Evolutionary conservation across 2,113 vertebrate genomes (phyloP), one percentile per base, ranked within the genome.

Genomic region (Vulpes ferrilata): DNA sequence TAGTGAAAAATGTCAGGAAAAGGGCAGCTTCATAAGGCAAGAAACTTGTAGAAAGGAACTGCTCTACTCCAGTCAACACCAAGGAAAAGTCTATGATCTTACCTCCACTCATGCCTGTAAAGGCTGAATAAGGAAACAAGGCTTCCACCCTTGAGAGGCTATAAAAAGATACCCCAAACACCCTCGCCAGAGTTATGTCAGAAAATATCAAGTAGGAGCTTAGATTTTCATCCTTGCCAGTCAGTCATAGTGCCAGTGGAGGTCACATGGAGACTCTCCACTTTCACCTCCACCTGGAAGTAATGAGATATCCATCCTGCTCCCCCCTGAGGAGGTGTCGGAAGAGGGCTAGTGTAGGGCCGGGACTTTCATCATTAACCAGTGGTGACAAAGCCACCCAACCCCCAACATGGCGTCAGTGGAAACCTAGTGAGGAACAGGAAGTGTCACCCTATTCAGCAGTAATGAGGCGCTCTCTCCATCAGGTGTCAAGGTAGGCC

Each of bases 101-200:
- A 35, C 22, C 3, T 15, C 1, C 5, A 25, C 19, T 30, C 32
- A 53, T 0, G 7, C 25, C 43, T 2, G 30, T 13, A 20, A 35
- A 62, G 9, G 38, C 69, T 67, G 25, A 71, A 48, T 9, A 9
- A 20, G 10, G 35, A 76, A 9, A 4, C 9, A 7, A 87, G 65
- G 12, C 0, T 16, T 67, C 43, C 11, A n/a, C 0, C 5, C 11
- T 15, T 1, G 1, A 20, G 12, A 73, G 20, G 11, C 11, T 69
- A 5, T 16, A 25, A 15, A 12, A 78, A 76, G 19, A 19, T 57
- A 59, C 11, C 11, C 15, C 48, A 86, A 38, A 78, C 7, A 59
- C 2, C 17, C 8, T 22, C 4, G 1, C 8, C 53, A 82, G 15
- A 43, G 19, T 11, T 51, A 1, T 22, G 7, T n/a, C 59, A 79